Conservation (phyloP, 2,888 invertebrate genomes). For the Mimachlamys varia region DNA sequence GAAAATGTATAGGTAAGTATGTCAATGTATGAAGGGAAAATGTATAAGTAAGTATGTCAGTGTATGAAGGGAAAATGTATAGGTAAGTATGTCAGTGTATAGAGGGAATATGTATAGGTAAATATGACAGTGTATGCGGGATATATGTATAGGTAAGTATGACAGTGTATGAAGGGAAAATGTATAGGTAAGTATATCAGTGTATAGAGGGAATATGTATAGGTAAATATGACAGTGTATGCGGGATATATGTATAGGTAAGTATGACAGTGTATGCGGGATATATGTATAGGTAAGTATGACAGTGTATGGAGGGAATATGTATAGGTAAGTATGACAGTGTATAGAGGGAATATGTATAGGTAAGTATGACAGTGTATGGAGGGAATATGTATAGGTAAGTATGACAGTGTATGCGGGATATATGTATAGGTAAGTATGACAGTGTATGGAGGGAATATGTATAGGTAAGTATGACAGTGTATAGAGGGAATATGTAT, state of each 20-base stretch:
- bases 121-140: background rate
- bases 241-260: no score
- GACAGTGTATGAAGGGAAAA: background rate
- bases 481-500: background rate
- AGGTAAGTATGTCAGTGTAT: background rate
- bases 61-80: background rate
- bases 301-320: background rate
- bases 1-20: no score
- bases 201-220: background rate
- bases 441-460: background rate
- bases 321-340: background rate
- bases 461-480: background rate
- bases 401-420: background rate
- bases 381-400: background rate
- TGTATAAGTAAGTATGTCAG: background rate
- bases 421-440: background rate
- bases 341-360: background rate
- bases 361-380: background rate
- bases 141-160: background rate
- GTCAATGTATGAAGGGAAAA: background rate
- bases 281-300: background rate
- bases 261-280: background rate
- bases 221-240: no score
- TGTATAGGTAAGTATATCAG: background rate
- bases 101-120: background rate